Evolutionary conservation across 2,888 invertebrate species (phyloP), one percentile per base, ranked within the genome.

Genomic region (Agonum fuliginosum): DNA sequence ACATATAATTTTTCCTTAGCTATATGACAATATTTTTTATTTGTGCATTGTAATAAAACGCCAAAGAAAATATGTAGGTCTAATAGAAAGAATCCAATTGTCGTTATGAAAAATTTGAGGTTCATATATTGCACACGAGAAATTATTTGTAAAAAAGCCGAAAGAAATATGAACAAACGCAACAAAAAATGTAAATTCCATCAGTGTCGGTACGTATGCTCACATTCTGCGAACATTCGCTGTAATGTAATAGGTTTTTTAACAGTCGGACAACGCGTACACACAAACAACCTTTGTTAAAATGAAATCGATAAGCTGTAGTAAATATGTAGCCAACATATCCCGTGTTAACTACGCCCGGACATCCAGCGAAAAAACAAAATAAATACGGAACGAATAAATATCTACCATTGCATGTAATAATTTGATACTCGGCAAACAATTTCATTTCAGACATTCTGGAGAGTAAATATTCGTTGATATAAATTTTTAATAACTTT

Each of bases 231-330:
- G 69, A 69, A 69, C 69, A 69, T 69, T 69, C 46, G 46, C 46
- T 46, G 69, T 46, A 46, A 69, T 69, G 46, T 69, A 69, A 69
- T 69, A 69, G 69, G 69, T 43, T 69, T 69, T 69, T 69, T 69
- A 69, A 69, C 69, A 46, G 69, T 46, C 46, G 20, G 22, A 17
- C 69, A 69, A 69, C 69, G 43, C 24, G 43, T 22, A 10, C 46
- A 43, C 69, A 43, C 69, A 43, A 69, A 46, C 69, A 69, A 69
- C 69, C 69, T 41, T 69, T 69, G 69, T 69, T 69, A 41, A 69
- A 69, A 69, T 69, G 69, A 69, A 67, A 69, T 69, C 69, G 46
- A 69, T 69, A 69, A 69, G 69, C 43, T 24, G 69, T 43, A 69
- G 58, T 62, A 30, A 62, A 62, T 62, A 62, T 62, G 58, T 30